Percentiles rank a stretch among this genome's conserved stretches.
Evolutionary conservation across 1,140 invertebrate genomes (phyloP).

Genomic region (Drosophila nigromelanica): DNA sequence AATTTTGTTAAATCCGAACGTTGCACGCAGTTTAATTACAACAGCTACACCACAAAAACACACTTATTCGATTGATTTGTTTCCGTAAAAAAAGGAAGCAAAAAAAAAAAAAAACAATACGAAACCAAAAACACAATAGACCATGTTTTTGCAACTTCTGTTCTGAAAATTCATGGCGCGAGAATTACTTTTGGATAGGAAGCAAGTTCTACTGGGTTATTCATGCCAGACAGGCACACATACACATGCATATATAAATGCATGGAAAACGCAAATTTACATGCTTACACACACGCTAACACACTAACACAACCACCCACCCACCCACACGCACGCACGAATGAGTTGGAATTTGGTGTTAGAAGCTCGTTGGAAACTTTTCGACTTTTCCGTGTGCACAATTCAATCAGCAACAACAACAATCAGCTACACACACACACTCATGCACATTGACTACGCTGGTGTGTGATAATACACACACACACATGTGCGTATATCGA

Average conservation of each 20-base stretch:
- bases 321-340: background rate
- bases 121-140: no score
- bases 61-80: no score
- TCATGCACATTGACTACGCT: background rate
- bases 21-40: no score
- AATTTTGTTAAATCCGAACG: no score
- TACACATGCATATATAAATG: background rate
- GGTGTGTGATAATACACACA: constrained; percentile 3
- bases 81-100: no score
- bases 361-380: constrained; percentile 73
- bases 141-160: no score
- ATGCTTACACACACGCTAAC: constrained; percentile 5
- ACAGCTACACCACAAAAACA: no score
- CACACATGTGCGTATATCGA: constrained; percentile 2
- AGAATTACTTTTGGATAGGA: no score
- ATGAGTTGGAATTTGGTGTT: constrained; percentile 52
- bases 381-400: constrained; percentile 62
- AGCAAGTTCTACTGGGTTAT: constrained; percentile 12
- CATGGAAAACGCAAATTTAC: constrained; percentile 4
- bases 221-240: constrained; percentile 33
- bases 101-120: no score
- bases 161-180: no score
- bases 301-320: background rate
- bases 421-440: constrained; percentile 11
- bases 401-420: constrained; percentile 71